Conservation (phyloP, 2,113 vertebrate genomes). For the Centropus unirufus region DNA sequence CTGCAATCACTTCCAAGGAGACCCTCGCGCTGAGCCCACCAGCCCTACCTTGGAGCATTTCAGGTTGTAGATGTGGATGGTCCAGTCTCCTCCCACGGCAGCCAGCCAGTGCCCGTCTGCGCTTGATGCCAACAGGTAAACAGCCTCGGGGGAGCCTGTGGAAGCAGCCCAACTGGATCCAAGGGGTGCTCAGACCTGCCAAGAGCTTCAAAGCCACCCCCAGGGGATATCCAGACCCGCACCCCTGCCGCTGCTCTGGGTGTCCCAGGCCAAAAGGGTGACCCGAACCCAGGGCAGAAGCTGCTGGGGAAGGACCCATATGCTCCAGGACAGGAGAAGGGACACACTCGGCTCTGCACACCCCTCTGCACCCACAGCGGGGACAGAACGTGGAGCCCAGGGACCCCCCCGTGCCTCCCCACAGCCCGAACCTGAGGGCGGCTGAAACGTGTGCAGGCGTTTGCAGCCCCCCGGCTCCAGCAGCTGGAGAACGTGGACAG, state of each 20-base stretch:
- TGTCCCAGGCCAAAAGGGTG: fast-evolving
- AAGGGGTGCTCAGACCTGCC: fast-evolving
- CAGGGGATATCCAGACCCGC: neutral
- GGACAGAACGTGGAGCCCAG: fast-evolving
- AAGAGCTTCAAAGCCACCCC: neutral
- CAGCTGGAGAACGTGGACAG: constrained; percentile 80
- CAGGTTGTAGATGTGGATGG: constrained; percentile 85
- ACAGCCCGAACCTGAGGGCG: constrained; percentile 76
- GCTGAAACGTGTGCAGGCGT: constrained; percentile 78
- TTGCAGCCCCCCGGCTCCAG: constrained; percentile 76
- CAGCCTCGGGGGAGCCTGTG: constrained; percentile 79
- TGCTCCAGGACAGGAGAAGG: neutral
- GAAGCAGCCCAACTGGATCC: neutral
- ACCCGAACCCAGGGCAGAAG: neutral
- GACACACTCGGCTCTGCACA: fast-evolving
- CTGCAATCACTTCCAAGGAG: neutral
- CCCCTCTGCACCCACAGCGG: neutral
- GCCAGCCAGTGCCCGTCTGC: constrained; percentile 88
- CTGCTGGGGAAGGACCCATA: neutral
- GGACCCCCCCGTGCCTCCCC: neutral
- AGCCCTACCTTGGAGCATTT: constrained; percentile 82
- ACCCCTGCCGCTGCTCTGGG: fast-evolving
- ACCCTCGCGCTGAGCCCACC: neutral
- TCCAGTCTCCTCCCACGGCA: constrained; percentile 77
- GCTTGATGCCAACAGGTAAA: constrained; percentile 84